phyloP scores from a whole-genome alignment of 2,113 vertebrate genomes.

The Amphiprion ocellaris region DNA sequence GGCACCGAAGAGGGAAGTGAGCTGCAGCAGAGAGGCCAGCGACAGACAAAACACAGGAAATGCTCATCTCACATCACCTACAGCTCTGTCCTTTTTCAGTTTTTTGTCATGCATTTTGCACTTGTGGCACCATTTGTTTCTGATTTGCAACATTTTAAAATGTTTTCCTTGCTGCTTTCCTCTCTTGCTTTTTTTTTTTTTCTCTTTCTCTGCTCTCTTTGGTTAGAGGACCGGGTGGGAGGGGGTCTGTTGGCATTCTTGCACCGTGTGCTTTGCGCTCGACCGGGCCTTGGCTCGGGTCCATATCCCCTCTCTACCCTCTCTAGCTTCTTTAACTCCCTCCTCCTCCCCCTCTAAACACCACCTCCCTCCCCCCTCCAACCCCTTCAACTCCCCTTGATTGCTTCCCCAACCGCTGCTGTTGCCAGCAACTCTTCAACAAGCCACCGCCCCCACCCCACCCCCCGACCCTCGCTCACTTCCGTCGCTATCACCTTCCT shows the following conservation, averaged over 20 bases:
- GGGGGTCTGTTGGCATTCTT: conserved; percentile 74
- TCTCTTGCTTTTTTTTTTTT: not conserved
- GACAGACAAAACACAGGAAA: conserved; percentile 65
- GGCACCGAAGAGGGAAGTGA: conserved; percentile 79
- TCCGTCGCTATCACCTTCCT: conserved; percentile 65
- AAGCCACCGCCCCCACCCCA: not conserved
- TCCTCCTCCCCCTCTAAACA: conserved; percentile 40
- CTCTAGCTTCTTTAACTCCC: conserved; percentile 71
- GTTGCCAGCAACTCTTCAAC: conserved; percentile 51
- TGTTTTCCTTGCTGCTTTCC: conserved; percentile 27
- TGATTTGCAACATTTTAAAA: conserved; percentile 28
- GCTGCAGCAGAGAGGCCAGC: conserved; percentile 48
- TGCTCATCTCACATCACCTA: conserved; percentile 39
- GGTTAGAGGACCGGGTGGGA: conserved; percentile 40
- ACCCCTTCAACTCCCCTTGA: conserved; percentile 59
- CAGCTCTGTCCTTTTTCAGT: not conserved
- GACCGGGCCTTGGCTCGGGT: conserved; percentile 74
- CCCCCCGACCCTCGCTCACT: not conserved
- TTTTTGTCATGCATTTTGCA: not conserved
- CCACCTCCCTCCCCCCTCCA: conserved; percentile 22
- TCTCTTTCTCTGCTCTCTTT: conserved; percentile 40
- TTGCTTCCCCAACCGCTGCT: conserved; percentile 53
- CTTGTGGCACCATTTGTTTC: conserved; percentile 15
- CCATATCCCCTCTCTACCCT: conserved; percentile 74
- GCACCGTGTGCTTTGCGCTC: conserved; percentile 78